A percentile compares a stretch with the other conserved stretches of the same genome.
phyloP scores from a whole-genome alignment of 2,888 invertebrate genomes.

The Melinopterus prodromus region DNA sequence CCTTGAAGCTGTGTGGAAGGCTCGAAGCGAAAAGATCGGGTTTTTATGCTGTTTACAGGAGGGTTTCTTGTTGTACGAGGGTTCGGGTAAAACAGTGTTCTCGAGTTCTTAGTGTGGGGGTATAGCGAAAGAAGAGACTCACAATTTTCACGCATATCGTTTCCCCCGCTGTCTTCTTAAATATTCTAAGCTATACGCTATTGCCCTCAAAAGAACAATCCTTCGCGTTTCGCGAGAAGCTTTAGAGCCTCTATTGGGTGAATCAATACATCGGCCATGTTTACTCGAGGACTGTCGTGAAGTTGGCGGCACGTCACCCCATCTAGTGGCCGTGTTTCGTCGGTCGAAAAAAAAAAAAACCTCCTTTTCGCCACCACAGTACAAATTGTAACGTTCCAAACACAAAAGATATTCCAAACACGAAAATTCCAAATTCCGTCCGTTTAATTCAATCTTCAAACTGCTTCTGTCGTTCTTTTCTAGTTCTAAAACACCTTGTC shows the following conservation, averaged over 20 bases:
- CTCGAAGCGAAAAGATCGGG: not conserved
- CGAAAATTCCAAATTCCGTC: not conserved
- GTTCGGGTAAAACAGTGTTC: too few relatives aligned
- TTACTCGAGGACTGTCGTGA: not conserved
- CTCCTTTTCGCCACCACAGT: too few relatives aligned
- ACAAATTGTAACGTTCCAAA: not conserved
- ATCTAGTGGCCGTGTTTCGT: not conserved
- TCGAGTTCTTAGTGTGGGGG: too few relatives aligned
- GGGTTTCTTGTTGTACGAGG: not conserved
- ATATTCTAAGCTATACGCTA: not conserved
- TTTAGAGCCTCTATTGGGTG: not conserved
- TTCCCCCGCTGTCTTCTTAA: not conserved
- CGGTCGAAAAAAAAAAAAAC: too few relatives aligned
- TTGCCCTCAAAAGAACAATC: not conserved
- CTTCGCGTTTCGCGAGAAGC: not conserved
- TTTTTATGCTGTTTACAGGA: not conserved
- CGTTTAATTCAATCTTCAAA: not conserved
- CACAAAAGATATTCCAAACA: not conserved
- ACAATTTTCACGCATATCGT: not conserved
- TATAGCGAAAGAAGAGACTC: not conserved
- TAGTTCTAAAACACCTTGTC: not conserved
- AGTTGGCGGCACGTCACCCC: not conserved
- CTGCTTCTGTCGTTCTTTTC: not conserved
- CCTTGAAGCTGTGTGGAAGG: not conserved
- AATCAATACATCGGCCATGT: not conserved